These are phyloP conservation scores for Habropoda laboriosa DNA, from an alignment of 1,140 invertebrate genomes.

Conservation along the genomic window DNA sequence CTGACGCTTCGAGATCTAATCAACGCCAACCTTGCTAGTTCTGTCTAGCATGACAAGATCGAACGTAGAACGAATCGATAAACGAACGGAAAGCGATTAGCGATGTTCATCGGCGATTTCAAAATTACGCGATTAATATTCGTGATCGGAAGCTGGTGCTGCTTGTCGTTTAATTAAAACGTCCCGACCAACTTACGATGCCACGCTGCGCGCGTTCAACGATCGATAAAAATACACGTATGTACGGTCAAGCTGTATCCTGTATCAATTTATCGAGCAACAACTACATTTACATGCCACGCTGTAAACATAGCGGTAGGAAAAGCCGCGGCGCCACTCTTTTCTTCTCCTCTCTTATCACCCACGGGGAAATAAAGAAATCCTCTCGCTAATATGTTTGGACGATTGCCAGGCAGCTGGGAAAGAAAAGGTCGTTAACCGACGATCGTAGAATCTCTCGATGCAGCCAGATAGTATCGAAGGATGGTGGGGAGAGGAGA, in stretches of 20 bases:
- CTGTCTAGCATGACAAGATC: not conserved
- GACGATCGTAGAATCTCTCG: constrained; percentile 31
- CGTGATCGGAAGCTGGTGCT: not conserved
- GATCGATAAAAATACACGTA: constrained; percentile 29
- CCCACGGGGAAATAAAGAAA: constrained; percentile 18
- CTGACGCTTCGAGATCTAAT: constrained; percentile 52
- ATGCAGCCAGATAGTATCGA: not conserved
- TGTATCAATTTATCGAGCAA: constrained; percentile 30
- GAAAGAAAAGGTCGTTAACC: constrained; percentile 33
- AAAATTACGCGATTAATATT: constrained; percentile 43
- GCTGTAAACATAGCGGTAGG: constrained; percentile 20
- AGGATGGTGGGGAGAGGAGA: constrained; percentile 5
- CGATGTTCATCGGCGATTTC: constrained; percentile 10
- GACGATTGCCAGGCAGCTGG: constrained; percentile 16
- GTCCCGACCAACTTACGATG: constrained; percentile 37
- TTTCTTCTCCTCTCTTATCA: not conserved
- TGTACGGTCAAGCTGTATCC: not conserved
- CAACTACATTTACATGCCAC: not conserved
- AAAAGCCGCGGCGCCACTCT: not conserved
- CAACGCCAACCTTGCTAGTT: constrained; percentile 25
- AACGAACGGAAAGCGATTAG: not conserved
- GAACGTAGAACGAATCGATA: constrained; percentile 11
- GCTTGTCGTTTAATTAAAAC: constrained; percentile 39
- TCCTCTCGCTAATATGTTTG: constrained; percentile 7
- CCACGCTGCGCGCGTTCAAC: not conserved